Base-by-base conservation (phyloP, 2,888 invertebrate species). In the Dasysyrphus tricinctus region DNA sequence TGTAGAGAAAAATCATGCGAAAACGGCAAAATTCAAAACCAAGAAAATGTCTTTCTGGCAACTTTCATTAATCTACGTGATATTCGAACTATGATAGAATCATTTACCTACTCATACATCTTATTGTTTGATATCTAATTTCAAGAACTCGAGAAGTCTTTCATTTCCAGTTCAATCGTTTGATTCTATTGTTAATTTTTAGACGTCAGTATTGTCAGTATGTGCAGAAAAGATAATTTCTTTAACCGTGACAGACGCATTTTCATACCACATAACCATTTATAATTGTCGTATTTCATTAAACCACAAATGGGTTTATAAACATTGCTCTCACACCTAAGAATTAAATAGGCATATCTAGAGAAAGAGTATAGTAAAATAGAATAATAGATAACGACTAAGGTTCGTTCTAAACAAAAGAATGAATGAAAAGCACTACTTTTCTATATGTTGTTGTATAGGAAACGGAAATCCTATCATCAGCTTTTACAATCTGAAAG, bases 401-500 rank as follows among this genome's bases (percentile, higher is more conserved):
- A 7, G 7, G 32, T 56, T 69, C 29, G 32, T 56, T 69, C 37
- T 44, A 69, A 72, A 16, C 54, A 47, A 29, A 44, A 42, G 12
- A 49, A 24, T 16, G 32, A 54, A 37, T 51, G 44, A 69, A 69
- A 44, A 29, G 16, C 47, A 47, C 44, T 1, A n/a, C 16, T 9
- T 37, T 9, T 56, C 1, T 47, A 16, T 44, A 19, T 16, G 37
- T 59, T 34, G 37, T 59, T 6, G 9, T 37, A 29, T 37, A 57
- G 75, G 72, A 76, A 84, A 80, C 80, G 84, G 80, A 84, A 72
- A 73, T 76, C 59, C 76, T 80, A 54, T 54, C 24, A 3, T 39
- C 49, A 51, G 49, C 73, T 82, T 73, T 72, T 32, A 47, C 44
- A 69, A 61, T 61, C 12, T 16, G 37, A 32, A 16, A 69, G 44